These are phyloP conservation scores for Edolisoma coerulescens DNA, from an alignment of 2,113 vertebrate species.

Conservation along the genomic window DNA sequence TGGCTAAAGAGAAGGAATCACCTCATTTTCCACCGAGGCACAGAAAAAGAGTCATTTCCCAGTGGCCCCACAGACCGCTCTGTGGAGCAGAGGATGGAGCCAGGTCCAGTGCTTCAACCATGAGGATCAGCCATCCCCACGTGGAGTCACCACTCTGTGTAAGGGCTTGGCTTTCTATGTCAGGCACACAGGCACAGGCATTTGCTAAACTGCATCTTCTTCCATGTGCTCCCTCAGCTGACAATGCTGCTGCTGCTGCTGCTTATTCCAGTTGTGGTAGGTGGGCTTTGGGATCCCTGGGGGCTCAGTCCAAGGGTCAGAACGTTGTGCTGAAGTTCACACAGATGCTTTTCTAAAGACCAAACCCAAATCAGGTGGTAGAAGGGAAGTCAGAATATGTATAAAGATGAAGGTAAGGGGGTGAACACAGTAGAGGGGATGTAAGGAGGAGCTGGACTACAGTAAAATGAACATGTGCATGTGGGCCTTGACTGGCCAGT, in stretches of 20 bases:
- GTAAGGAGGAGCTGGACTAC: neutral
- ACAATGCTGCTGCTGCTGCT: neutral
- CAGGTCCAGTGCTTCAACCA: neutral
- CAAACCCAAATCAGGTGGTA: neutral
- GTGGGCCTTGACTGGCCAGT: neutral
- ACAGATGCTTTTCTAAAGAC: neutral
- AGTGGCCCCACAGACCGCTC: neutral
- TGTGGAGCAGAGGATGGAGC: neutral
- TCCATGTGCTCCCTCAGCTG: neutral
- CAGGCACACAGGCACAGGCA: neutral
- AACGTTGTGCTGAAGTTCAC: neutral
- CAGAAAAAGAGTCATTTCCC: neutral
- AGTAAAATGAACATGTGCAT: neutral
- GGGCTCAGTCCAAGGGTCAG: neutral
- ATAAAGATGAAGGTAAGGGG: neutral
- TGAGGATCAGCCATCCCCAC: neutral
- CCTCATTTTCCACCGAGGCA: neutral
- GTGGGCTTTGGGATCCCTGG: neutral
- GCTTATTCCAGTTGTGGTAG: neutral
- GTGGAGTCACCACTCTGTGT: neutral
- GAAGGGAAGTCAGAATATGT: neutral
- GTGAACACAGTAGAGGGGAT: neutral
- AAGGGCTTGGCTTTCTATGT: neutral
- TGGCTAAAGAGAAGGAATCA: neutral
- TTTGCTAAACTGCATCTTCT: neutral